Percentiles rank a stretch among this genome's conserved stretches.
These are phyloP conservation scores for Odontophorus gujanensis DNA, from an alignment of 2,113 vertebrate genomes.

Conservation along the genomic window DNA sequence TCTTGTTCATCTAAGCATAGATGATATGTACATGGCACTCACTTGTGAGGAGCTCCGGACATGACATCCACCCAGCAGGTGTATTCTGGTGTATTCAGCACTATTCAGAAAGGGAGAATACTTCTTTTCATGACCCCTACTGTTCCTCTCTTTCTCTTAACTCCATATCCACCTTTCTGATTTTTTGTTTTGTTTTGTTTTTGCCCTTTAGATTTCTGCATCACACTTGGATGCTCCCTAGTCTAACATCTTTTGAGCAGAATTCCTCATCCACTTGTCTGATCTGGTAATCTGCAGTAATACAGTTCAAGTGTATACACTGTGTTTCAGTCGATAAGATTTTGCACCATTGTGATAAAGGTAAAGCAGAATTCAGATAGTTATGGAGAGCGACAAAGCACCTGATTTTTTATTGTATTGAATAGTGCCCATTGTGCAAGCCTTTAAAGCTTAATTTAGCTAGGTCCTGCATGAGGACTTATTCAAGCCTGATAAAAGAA, in stretches of 20 bases:
- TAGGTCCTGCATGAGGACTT: background rate
- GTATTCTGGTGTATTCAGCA: no score
- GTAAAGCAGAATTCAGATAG: background rate
- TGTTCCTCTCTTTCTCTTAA: background rate
- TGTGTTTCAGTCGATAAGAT: background rate
- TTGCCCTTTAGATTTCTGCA: background rate
- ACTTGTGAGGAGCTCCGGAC: no score
- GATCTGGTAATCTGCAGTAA: background rate
- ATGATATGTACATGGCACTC: background rate
- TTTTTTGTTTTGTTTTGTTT: background rate
- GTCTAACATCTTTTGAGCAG: rapidly evolving
- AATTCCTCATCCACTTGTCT: background rate
- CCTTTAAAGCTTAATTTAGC: background rate
- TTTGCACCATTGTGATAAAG: background rate
- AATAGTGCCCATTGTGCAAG: background rate
- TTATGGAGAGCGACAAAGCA: background rate
- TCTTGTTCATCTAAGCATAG: background rate
- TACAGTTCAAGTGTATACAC: background rate
- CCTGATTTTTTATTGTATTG: background rate
- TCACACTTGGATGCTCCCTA: background rate
- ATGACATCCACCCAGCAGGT: no score
- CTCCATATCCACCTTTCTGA: background rate
- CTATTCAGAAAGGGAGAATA: background rate
- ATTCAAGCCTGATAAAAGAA: background rate
- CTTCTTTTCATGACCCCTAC: background rate